Evolutionary conservation across 1,140 invertebrate species (phyloP), one percentile per base, ranked within the genome.

Genomic region (Micrasema minimum): DNA sequence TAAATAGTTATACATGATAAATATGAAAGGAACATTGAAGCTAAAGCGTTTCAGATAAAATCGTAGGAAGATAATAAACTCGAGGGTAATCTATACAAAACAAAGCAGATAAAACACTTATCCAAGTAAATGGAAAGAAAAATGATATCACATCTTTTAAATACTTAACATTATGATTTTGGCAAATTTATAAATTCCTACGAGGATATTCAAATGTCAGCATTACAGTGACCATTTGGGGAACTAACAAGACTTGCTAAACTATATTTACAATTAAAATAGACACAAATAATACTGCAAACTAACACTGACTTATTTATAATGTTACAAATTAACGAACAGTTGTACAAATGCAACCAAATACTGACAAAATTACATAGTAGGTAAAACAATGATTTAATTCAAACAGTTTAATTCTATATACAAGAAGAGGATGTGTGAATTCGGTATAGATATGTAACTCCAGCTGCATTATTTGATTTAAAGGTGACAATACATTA

Each of bases 161-260:
- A 41, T 59, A 20, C 55, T 59, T 59, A 59, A 59, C 37, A 59
- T 59, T 59, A 59, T 59, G 55, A 59, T 59, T 59, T 59, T 59
- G 55, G 55, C 55, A 59, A 59, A 59, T 59, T 59, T 59, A 59
- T 59, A 59, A 59, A 18, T 41, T 59, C 55, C 55, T 59, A 59
- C 2, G 55, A 41, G 51, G 51, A 55, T 35, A 55, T 31, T 46
- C 16, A 59, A 59, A 41, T 59, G 55, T 59, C 55, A 41, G 55
- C 55, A 18, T 41, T 9, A 41, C n/a, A 59, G 55, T 35, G 23
- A 59, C 20, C 55, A 59, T 59, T 38, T 41, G 16, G 35, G 14
- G 16, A 41, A 41, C 55, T 59, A 59, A 59, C 16, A 35, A 59
- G 35, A 12, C 12, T 55, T 11, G 16, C 55, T 59, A 41, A 59